Base-by-base conservation (phyloP, 2,113 vertebrate species). In the Pungitius pungitius region DNA sequence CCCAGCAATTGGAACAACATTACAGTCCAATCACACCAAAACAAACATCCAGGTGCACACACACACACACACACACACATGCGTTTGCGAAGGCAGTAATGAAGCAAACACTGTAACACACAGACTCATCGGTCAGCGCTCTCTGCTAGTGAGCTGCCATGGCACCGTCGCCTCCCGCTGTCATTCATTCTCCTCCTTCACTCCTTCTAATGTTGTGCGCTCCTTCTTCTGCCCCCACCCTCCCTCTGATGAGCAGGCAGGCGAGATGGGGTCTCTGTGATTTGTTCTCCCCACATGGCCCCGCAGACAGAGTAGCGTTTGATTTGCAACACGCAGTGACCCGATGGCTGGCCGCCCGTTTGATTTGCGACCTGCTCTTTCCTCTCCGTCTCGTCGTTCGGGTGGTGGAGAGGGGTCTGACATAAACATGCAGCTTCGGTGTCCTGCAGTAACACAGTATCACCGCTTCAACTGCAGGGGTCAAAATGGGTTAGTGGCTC, bases 291-390 rank as follows among this genome's bases (percentile, higher is more conserved):
- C 62, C 37, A n/a, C 62, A 30, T 4, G 47, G 20, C 55, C 68
- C 66, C 11, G 59, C 77, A 18, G 40, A 60, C 45, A 4, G 66
- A 62, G 66, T 49, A 0, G 66, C 4, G 3, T 71, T 88, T 90
- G 89, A 91, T 91, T 90, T 91, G 87, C 56, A 18, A 55, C 17
- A 12, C 22, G 49, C 83, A 55, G 81, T 69, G 79, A 86, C 82
- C 90, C 75, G 64, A 69, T 52, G 67, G 64, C 71, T 52, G 67
- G 75, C 80, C 73, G 10, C 67, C 17, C 24, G 5, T 80, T 85
- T 91, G 90, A 91, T 91, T 88, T 90, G 90, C 61, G 82, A 79
- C 40, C 43, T 15, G 7, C 72, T 81, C 69, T 1, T 47, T 75
- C 82, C 67, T 24, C 58, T 51, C 43, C 0, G 74, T 78, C 79